Conservation (phyloP, 2,797 vertebrate species). For the Cichlasoma orientale region DNA sequence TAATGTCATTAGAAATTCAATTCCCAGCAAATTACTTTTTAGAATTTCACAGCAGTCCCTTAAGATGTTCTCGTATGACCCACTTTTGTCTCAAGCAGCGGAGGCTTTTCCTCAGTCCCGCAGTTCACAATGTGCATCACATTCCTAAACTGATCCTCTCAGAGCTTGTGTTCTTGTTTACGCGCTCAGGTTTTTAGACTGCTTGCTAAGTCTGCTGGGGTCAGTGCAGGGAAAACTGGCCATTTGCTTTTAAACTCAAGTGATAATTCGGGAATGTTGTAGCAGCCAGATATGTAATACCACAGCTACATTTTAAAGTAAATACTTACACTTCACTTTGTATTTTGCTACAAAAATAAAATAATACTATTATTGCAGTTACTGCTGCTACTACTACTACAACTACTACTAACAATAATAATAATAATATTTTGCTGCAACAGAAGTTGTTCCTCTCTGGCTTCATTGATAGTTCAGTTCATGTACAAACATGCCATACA, state of each 20-base stretch:
- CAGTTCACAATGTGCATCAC: constrained; percentile 23
- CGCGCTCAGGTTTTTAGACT: neutral
- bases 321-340: neutral
- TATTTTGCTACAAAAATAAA: neutral
- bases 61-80: constrained; percentile 71
- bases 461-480: constrained; percentile 34
- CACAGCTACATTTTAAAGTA: neutral
- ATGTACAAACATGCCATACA: constrained; percentile 32
- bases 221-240: constrained; percentile 36
- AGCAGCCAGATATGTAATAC: constrained; percentile 34
- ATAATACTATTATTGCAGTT: neutral
- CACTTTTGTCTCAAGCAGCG: constrained; percentile 65
- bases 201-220: constrained; percentile 3
- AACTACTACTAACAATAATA: neutral
- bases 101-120: constrained; percentile 6
- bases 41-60: constrained; percentile 75
- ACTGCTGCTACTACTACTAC: neutral
- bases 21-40: constrained; percentile 80
- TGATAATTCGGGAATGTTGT: constrained; percentile 5
- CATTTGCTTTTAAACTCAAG: constrained; percentile 46
- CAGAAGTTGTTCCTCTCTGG: constrained; percentile 19
- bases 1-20: constrained; percentile 83
- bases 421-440: neutral
- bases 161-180: constrained; percentile 11
- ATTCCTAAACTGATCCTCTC: constrained; percentile 27